These are phyloP conservation scores for Hanleya hanleyi DNA, from an alignment of 2,888 invertebrate genomes.

Conservation along the genomic window DNA sequence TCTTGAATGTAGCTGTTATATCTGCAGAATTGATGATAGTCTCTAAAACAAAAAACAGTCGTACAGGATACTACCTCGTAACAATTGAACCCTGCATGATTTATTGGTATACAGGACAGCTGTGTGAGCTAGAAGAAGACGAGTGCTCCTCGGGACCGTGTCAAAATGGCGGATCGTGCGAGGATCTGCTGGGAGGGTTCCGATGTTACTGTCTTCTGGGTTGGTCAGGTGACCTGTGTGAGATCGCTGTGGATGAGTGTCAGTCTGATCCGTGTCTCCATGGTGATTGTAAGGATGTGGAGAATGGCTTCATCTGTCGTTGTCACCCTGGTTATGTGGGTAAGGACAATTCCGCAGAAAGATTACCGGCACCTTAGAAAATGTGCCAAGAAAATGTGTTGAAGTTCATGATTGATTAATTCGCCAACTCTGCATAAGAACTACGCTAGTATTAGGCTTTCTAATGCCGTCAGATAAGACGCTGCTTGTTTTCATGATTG, in stretches of 20 bases:
- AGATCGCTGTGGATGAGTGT: background rate
- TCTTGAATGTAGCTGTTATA: no score
- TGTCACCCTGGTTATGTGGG: constrained; percentile 1
- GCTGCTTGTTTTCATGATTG: no score
- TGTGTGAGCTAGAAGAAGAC: background rate
- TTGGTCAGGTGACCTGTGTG: background rate
- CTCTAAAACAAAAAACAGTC: no score
- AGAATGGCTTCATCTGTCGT: background rate
- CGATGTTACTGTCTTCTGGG: background rate
- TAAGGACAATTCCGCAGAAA: no score
- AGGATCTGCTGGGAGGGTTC: background rate
- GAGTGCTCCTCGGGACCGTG: background rate
- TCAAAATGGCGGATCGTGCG: background rate
- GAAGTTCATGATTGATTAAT: no score
- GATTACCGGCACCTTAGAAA: no score
- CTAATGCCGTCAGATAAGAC: no score
- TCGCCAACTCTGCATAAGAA: no score
- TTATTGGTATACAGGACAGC: background rate
- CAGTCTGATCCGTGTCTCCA: background rate
- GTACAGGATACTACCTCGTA: no score
- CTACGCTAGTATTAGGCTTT: no score
- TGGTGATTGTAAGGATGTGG: background rate
- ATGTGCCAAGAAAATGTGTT: no score
- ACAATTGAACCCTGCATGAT: background rate
- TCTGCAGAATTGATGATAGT: no score